Percentiles rank a stretch among this genome's conserved stretches.
Evolutionary conservation across 2,113 vertebrate species (phyloP).

Genomic region (Jaculus jaculus): DNA sequence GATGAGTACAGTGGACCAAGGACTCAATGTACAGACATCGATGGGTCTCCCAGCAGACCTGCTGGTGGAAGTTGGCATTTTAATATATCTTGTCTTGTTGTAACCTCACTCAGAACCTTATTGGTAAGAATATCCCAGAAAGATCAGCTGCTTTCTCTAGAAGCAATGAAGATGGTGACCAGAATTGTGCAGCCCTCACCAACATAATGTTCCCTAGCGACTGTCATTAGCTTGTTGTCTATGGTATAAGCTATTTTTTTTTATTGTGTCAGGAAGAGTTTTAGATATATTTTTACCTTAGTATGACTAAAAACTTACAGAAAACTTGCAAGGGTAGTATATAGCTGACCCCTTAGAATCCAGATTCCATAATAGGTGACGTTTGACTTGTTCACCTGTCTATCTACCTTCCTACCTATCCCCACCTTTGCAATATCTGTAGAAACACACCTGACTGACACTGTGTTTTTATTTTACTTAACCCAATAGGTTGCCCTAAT

Average conservation of each 20-base stretch:
- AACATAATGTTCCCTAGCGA: not conserved
- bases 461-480: not conserved
- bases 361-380: not conserved
- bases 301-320: not conserved
- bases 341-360: not conserved
- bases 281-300: not conserved
- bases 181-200: not conserved
- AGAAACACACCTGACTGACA: not conserved
- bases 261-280: not conserved
- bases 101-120: slow-evolving; percentile 22
- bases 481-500: not conserved
- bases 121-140: slow-evolving; percentile 5
- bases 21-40: slow-evolving; percentile 35
- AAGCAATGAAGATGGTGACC: slow-evolving; percentile 19
- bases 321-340: not conserved
- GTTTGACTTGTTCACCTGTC: too few species aligned
- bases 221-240: not conserved
- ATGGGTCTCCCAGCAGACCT: not conserved
- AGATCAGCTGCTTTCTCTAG: not conserved
- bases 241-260: not conserved
- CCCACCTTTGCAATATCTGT: not conserved
- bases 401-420: too few species aligned
- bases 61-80: slow-evolving; percentile 44
- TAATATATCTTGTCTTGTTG: slow-evolving; percentile 57
- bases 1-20: slow-evolving; percentile 10